Conservation (phyloP, 35 echinoderm and acorn worm species). For the Chiridota heheva region DNA sequence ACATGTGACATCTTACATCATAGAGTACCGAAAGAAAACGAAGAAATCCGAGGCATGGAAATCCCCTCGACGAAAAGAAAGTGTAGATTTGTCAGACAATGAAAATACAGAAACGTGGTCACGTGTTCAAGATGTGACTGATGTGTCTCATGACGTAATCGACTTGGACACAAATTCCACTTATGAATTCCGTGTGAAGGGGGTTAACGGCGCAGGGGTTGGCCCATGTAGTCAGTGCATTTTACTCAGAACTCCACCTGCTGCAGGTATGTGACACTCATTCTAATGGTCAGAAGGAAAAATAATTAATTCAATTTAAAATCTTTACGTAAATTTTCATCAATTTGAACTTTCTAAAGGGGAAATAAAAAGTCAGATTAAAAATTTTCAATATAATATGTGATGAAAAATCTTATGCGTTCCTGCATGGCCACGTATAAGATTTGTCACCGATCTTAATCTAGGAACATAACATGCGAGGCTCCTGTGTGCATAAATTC, state of each 20-base stretch:
- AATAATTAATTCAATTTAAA: background rate
- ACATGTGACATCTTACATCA: conserved; percentile 57
- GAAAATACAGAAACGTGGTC: conserved; percentile 23
- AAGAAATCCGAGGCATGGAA: background rate
- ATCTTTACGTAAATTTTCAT: background rate
- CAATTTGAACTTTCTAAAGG: background rate
- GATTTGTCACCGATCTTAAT: background rate
- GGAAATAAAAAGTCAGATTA: background rate
- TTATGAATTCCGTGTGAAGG: conserved; percentile 71
- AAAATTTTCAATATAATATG: background rate
- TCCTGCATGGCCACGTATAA: background rate
- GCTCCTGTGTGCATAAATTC: too few relatives aligned
- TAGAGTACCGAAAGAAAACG: conserved; percentile 61
- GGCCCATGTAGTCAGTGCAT: conserved; percentile 55
- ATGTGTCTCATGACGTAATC: conserved; percentile 19
- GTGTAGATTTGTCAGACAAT: conserved; percentile 21
- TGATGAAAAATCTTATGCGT: background rate
- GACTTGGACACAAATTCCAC: conserved; percentile 44
- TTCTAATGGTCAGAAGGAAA: background rate
- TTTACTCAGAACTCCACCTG: conserved; percentile 48
- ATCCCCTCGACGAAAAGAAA: conserved; percentile 6
- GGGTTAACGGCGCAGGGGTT: conserved; percentile 43
- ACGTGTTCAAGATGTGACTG: background rate
- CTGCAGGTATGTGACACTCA: conserved; percentile 39
- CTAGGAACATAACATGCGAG: too few relatives aligned